A percentile compares a stretch with the other conserved stretches of the same genome.
phyloP scores from a whole-genome alignment of 2,888 invertebrate genomes.

The Mesochorus sp. region DNA sequence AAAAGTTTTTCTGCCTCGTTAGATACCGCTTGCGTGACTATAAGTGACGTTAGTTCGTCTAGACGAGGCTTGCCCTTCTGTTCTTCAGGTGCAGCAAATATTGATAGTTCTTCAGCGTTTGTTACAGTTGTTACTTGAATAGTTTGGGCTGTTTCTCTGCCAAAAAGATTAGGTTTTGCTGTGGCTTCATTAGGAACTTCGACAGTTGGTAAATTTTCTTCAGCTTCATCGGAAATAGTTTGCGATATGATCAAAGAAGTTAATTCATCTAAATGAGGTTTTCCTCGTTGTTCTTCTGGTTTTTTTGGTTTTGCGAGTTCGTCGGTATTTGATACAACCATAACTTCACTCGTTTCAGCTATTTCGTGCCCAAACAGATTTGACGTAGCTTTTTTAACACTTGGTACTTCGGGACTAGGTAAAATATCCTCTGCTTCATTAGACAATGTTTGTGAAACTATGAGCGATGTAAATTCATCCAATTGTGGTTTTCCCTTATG shows the following conservation, averaged over 20 bases:
- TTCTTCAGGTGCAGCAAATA: slow-evolving; percentile 65
- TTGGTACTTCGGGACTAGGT: slow-evolving; percentile 69
- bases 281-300: slow-evolving; percentile 63
- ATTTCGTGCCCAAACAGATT: slow-evolving; percentile 77
- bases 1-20: slow-evolving; percentile 67
- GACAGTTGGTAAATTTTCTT: slow-evolving; percentile 55
- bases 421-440: slow-evolving; percentile 67
- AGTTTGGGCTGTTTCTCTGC: slow-evolving; percentile 77
- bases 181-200: slow-evolving; percentile 61
- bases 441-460: slow-evolving; percentile 69
- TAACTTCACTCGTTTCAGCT: slow-evolving; percentile 71
- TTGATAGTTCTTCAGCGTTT: slow-evolving; percentile 65
- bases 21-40: slow-evolving; percentile 69
- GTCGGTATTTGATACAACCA: slow-evolving; percentile 67
- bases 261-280: slow-evolving; percentile 60
- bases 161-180: slow-evolving; percentile 68
- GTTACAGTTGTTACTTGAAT: slow-evolving; percentile 72
- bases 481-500: slow-evolving; percentile 71
- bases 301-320: slow-evolving; percentile 69
- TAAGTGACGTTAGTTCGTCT: slow-evolving; percentile 71
- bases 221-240: slow-evolving; percentile 65
- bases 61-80: slow-evolving; percentile 71
- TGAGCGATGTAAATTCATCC: slow-evolving; percentile 70
- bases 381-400: slow-evolving; percentile 77
- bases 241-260: slow-evolving; percentile 65